Conservation (phyloP, 2,888 invertebrate genomes). For the Masnerella sp. region DNA sequence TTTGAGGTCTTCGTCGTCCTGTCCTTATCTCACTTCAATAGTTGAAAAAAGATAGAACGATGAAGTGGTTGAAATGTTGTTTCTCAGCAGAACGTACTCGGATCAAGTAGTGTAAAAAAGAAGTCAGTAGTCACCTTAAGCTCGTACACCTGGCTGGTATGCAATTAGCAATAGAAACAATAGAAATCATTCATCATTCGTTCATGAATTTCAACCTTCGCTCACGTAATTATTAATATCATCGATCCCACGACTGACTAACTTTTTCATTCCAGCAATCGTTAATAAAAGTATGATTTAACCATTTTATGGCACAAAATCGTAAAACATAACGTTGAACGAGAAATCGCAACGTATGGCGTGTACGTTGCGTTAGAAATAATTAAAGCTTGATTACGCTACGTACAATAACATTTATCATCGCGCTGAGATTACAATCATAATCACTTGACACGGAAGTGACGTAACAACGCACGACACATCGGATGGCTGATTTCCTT, state of each 20-base stretch:
- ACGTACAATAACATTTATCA: slow-evolving; percentile 48
- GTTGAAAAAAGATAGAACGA: no score
- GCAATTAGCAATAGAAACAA: slow-evolving; percentile 53
- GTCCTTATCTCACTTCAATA: no score
- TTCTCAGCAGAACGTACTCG: slow-evolving; percentile 35
- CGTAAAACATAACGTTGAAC: no score
- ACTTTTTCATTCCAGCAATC: slow-evolving; percentile 1
- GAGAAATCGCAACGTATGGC: no score
- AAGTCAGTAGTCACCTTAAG: slow-evolving; percentile 29
- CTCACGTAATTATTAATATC: slow-evolving; percentile 14
- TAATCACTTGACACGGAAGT: slow-evolving; percentile 54
- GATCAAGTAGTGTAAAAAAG: slow-evolving; percentile 45
- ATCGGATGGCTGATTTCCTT: slow-evolving; percentile 49
- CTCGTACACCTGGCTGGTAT: slow-evolving; percentile 56
- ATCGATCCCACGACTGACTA: slow-evolving; percentile 16
- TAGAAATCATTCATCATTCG: slow-evolving; percentile 43
- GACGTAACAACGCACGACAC: slow-evolving; percentile 43
- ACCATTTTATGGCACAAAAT: no score
- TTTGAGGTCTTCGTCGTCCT: no score
- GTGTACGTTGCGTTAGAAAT: no score
- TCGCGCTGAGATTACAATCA: slow-evolving; percentile 42
- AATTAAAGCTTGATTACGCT: slow-evolving; percentile 44
- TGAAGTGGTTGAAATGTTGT: no score
- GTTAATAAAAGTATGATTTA: not conserved
- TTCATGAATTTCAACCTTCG: slow-evolving; percentile 15